phyloP scores from a whole-genome alignment of 30 jellyfish, hydroid and myxozoan species.

The Turritopsis rubra region DNA sequence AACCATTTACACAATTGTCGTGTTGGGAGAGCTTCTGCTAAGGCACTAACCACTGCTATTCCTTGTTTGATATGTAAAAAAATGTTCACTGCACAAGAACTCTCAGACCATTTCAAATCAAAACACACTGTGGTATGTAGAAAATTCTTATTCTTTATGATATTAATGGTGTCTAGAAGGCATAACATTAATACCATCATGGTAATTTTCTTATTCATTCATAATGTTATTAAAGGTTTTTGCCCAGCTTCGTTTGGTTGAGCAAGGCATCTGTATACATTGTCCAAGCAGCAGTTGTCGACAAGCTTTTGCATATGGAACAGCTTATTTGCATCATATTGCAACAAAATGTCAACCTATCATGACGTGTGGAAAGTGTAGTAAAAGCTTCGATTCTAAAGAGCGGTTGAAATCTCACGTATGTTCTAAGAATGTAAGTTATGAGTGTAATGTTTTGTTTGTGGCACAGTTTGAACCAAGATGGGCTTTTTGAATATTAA shows the following conservation, averaged over 20 bases:
- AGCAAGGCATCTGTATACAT: constrained; percentile 21
- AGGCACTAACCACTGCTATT: neutral
- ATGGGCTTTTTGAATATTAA: neutral
- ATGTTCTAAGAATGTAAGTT: neutral
- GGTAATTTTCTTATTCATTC: neutral
- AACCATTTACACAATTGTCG: constrained; percentile 24
- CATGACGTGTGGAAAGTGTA: neutral
- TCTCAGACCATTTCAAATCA: constrained; percentile 15
- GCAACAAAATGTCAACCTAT: constrained; percentile 13
- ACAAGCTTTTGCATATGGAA: constrained; percentile 19
- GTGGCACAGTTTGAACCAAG: neutral
- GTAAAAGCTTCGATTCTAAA: neutral
- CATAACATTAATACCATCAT: neutral
- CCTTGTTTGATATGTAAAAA: constrained; percentile 26
- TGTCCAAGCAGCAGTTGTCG: constrained; percentile 15
- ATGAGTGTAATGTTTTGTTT: too few species aligned
- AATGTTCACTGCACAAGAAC: constrained; percentile 6
- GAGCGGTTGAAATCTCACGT: neutral
- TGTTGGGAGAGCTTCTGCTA: constrained; percentile 3
- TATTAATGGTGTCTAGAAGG: too few species aligned
- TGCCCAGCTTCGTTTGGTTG: constrained; percentile 24
- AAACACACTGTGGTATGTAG: constrained; percentile 26
- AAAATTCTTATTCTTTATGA: neutral
- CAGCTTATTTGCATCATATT: constrained; percentile 14
- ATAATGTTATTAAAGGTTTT: constrained; percentile 3